Evolutionary conservation across 2,888 invertebrate genomes (phyloP).

Genomic region (Dasypolia templi): DNA sequence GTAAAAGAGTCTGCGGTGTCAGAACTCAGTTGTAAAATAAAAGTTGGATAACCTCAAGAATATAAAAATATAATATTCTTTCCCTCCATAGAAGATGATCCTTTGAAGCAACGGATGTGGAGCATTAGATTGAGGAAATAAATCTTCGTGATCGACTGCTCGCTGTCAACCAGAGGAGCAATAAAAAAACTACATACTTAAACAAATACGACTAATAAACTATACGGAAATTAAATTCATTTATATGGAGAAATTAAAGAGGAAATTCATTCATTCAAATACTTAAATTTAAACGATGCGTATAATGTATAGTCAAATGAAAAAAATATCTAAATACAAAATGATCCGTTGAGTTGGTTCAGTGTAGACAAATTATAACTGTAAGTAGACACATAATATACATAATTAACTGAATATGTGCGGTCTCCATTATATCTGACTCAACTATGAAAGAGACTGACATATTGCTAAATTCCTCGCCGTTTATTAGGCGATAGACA

Average conservation of each 20-base stretch:
- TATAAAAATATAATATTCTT: constrained; percentile 43
- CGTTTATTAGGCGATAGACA: constrained; percentile 62
- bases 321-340: not conserved
- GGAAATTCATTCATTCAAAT: too few species aligned
- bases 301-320: not conserved
- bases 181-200: constrained; percentile 51
- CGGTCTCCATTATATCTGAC: constrained; percentile 36
- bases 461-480: constrained; percentile 46
- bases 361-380: not conserved
- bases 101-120: constrained; percentile 71
- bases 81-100: constrained; percentile 34
- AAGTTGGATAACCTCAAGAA: constrained; percentile 44
- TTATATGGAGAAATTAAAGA: too few species aligned
- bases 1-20: not conserved
- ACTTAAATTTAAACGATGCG: too few species aligned
- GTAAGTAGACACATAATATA: not conserved
- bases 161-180: constrained; percentile 53
- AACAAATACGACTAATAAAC: constrained; percentile 40
- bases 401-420: constrained; percentile 16
- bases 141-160: constrained; percentile 64
- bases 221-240: too few species aligned
- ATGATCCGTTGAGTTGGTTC: not conserved
- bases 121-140: constrained; percentile 66
- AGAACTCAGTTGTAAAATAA: constrained; percentile 1
- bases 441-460: constrained; percentile 42